phyloP scores from a whole-genome alignment of 1,140 invertebrate genomes.

The Daktulosphaira vitifoliae region DNA sequence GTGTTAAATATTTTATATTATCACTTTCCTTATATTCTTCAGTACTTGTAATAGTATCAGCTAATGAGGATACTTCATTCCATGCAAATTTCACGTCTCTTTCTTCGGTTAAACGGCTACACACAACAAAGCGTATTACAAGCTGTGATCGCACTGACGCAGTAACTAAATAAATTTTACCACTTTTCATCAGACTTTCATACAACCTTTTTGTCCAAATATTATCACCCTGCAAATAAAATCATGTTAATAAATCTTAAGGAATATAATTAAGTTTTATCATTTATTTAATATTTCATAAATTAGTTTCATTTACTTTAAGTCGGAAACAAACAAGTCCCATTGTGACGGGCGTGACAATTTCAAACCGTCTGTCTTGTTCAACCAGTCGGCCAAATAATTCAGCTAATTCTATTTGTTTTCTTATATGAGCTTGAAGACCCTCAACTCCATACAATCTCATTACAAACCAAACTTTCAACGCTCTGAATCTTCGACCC shows the following conservation, averaged over 20 bases:
- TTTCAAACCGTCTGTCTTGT: constrained; percentile 67
- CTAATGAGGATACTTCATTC: constrained; percentile 44
- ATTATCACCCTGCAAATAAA: constrained; percentile 56
- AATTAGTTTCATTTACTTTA: constrained; percentile 57
- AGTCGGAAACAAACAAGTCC: constrained; percentile 83
- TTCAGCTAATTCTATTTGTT: constrained; percentile 63
- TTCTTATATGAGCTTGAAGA: constrained; percentile 67
- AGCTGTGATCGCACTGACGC: constrained; percentile 57
- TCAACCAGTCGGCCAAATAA: constrained; percentile 63
- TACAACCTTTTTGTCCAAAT: constrained; percentile 62
- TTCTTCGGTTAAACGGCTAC: constrained; percentile 58
- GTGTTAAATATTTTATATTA: no score
- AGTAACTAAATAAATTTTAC: constrained; percentile 75
- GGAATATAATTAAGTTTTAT: background rate
- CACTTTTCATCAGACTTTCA: constrained; percentile 63
- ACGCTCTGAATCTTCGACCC: constrained; percentile 76
- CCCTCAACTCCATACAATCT: constrained; percentile 72
- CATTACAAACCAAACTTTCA: constrained; percentile 93
- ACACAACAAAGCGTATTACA: constrained; percentile 76
- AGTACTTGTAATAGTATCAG: background rate
- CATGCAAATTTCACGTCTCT: constrained; percentile 73
- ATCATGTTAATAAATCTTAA: constrained; percentile 32
- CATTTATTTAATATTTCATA: no score
- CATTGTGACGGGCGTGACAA: constrained; percentile 60
- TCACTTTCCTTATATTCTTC: no score